Percentiles rank a stretch among this genome's conserved stretches.
Evolutionary conservation across 2,888 invertebrate species (phyloP).

Genomic region (Xestia ashworthii): DNA sequence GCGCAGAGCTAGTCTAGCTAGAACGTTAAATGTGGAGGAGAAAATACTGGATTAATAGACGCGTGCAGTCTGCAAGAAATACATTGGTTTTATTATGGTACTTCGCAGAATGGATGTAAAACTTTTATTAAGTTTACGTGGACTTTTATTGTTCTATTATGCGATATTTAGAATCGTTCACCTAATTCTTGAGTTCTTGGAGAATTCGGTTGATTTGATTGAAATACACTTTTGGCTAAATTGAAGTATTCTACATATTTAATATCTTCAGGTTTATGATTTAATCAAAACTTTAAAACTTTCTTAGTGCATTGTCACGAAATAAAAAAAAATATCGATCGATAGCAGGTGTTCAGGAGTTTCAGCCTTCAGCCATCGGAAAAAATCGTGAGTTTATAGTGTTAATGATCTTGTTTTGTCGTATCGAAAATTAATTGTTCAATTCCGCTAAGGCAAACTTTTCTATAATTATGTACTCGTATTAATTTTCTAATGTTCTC

Average conservation of each 20-base stretch:
- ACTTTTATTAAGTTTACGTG: constrained; percentile 29
- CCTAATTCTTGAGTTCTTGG: neutral
- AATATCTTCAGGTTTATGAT: neutral
- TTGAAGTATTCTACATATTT: neutral
- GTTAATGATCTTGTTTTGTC: neutral
- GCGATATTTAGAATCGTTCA: constrained; percentile 10
- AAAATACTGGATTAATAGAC: constrained; percentile 11
- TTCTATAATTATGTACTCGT: neutral
- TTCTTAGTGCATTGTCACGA: neutral
- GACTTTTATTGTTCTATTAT: constrained; percentile 25
- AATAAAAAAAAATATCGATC: too few relatives aligned
- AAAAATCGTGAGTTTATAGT: neutral
- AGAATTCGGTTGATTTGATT: neutral
- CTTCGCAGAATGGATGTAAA: constrained; percentile 23
- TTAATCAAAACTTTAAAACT: neutral
- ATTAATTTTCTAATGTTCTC: neutral
- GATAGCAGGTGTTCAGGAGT: neutral
- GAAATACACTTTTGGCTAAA: too few relatives aligned
- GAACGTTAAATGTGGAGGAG: constrained; percentile 11
- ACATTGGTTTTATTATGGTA: constrained; percentile 31
- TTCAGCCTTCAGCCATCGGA: neutral
- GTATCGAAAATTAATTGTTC: neutral
- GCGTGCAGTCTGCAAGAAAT: constrained; percentile 8
- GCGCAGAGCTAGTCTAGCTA: neutral
- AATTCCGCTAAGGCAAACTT: neutral